A percentile compares a stretch with the other conserved stretches of the same genome.
Conservation (phyloP, 2,888 invertebrate genomes). For the Leptinotarsa juncta region DNA sequence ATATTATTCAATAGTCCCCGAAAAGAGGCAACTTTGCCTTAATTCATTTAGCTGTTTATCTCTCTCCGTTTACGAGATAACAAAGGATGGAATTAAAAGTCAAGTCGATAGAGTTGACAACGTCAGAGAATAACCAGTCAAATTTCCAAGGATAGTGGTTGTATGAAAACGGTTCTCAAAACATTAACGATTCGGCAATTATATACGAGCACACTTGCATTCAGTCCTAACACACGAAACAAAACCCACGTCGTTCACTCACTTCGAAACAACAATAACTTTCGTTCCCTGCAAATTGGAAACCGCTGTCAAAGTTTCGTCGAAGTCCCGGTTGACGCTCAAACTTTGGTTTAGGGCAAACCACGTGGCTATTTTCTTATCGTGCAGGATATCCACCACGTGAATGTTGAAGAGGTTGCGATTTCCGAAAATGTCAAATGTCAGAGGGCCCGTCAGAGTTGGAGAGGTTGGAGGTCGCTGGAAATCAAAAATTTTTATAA, state of each 20-base stretch:
- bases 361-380: slow-evolving; percentile 36
- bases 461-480: slow-evolving; percentile 22
- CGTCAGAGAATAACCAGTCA: too few relatives aligned
- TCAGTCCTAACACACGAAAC: not conserved
- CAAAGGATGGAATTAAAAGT: too few relatives aligned
- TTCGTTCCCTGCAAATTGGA: slow-evolving; percentile 35
- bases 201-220: too few relatives aligned
- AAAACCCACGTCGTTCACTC: not conserved
- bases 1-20: too few relatives aligned
- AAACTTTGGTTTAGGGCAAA: slow-evolving; percentile 31
- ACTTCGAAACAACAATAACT: slow-evolving; percentile 32
- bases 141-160: too few relatives aligned
- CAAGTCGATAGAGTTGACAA: too few relatives aligned
- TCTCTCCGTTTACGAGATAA: too few relatives aligned
- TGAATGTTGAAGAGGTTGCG: slow-evolving; percentile 33
- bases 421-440: slow-evolving; percentile 32
- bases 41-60: too few relatives aligned
- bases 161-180: too few relatives aligned
- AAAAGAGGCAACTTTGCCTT: too few relatives aligned
- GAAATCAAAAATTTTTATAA: not conserved
- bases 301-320: slow-evolving; percentile 29
- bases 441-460: slow-evolving; percentile 28
- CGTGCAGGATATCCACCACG: slow-evolving; percentile 27
- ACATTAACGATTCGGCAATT: too few relatives aligned
- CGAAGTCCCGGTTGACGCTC: slow-evolving; percentile 11